Evolutionary conservation across 2,888 invertebrate species (phyloP), one percentile per base, ranked within the genome.

Genomic region (Aleiodes alternator): DNA sequence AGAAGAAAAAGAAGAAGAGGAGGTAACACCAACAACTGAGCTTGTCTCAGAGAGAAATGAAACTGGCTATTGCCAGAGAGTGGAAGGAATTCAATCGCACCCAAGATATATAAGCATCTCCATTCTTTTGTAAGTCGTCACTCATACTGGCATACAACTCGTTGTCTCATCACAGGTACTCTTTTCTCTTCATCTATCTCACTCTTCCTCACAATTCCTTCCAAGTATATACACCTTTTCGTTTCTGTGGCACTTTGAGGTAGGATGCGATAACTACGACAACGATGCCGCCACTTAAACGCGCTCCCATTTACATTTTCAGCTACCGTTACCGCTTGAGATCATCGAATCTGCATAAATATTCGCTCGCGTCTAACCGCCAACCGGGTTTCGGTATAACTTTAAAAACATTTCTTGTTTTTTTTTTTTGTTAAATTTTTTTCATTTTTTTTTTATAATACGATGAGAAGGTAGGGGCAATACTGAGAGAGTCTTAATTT

Each of bases 241-340:
- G 72, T 51, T 51, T 73, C 72, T 76, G 31, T 53, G 68, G 50
- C 68, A 68, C 51, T 82, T 81, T 81, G 78, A 76, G 73, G 81
- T 57, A 80, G 78, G 77, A 76, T 53, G 79, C 78, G 78, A 81
- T 81, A 80, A 71, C 78, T 80, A 81, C 78, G 80, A 79, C 80
- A 81, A 81, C 79, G 75, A 82, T 79, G 82, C 80, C 81, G 84
- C 81, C 84, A 84, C 84, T 85, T 85, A 83, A 77, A 84, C 78
- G 82, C 80, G 82, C 81, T 74, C 83, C 82, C 85, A 88, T 88
- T 88, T 86, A 83, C 86, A 86, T 86, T 85, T 81, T 79, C 79
- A 81, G 86, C 87, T 87, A 86, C 87, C 86, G 88, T 87, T 85
- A 86, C 83, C 81, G 76, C 78, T 79, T 76, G 82, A 76, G 80